A percentile compares a stretch with the other conserved stretches of the same genome.
Conservation (phyloP, 2,113 vertebrate species). For the Petrocephalus zakoni region DNA sequence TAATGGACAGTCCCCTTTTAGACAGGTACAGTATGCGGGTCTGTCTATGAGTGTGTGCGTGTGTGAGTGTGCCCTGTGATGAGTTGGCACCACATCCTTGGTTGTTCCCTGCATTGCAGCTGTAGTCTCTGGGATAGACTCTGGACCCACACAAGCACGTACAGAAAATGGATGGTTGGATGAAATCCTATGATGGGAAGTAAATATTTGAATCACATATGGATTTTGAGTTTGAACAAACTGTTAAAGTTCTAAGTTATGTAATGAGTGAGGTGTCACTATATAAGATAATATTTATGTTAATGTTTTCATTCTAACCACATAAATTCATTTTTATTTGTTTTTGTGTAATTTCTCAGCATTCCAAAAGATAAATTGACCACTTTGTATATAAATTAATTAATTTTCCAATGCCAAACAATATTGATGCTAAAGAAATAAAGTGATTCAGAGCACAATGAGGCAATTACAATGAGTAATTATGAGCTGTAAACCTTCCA, state of each 20-base stretch:
- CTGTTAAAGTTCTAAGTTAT: background rate
- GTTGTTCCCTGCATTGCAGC: background rate
- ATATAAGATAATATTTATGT: background rate
- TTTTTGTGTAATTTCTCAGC: background rate
- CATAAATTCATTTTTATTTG: background rate
- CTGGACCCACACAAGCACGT: background rate
- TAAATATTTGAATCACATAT: background rate
- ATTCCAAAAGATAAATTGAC: background rate
- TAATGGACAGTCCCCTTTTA: too few relatives aligned
- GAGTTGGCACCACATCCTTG: background rate
- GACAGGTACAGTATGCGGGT: too few relatives aligned
- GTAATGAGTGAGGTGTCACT: background rate
- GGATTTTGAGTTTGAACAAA: too few relatives aligned
- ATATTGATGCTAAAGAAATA: background rate
- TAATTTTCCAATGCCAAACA: background rate
- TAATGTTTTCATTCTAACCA: background rate
- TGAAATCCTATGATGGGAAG: background rate
- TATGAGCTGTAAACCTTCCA: constrained; percentile 1
- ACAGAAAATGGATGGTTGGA: background rate
- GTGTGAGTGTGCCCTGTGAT: background rate
- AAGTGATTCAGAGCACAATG: background rate
- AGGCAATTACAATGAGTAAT: constrained; percentile 4
- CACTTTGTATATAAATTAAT: background rate
- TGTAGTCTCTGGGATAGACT: background rate
- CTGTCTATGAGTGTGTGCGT: too few relatives aligned